These are phyloP conservation scores for Odontophorus gujanensis DNA, from an alignment of 2,113 vertebrate species.

Conservation along the genomic window DNA sequence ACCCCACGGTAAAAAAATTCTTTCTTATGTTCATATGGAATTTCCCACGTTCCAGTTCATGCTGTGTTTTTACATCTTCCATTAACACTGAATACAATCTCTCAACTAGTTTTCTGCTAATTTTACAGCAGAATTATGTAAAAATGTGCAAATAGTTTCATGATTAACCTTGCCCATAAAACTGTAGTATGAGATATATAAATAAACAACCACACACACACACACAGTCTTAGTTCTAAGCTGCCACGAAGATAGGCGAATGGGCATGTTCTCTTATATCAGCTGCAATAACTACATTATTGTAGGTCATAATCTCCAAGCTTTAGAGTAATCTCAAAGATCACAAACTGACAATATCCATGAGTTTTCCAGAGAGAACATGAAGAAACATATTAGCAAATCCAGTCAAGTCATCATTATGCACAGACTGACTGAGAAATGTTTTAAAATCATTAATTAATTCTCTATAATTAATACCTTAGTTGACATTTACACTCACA, in stretches of 20 bases:
- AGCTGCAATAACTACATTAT: not conserved
- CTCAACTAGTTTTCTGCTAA: not conserved
- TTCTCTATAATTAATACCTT: conserved; percentile 42
- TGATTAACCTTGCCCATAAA: not conserved
- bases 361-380: not conserved
- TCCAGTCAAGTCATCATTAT: conserved; percentile 47
- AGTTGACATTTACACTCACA: conserved; percentile 22
- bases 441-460: conserved; percentile 38
- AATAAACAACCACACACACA: not conserved
- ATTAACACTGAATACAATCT: not conserved
- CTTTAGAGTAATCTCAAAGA: not conserved
- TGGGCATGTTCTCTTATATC: not conserved
- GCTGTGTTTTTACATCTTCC: not conserved
- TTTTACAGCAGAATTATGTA: not conserved
- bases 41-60: too few species aligned
- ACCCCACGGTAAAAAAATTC: too few species aligned
- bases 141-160: not conserved
- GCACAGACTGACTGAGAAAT: not conserved
- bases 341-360: not conserved
- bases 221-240: not conserved
- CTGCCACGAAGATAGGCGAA: not conserved
- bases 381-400: conserved; percentile 18
- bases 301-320: not conserved
- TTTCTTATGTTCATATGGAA: too few species aligned
- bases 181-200: not conserved